Conservation (phyloP, 2,888 invertebrate genomes). For the Cataglyphis livida region DNA sequence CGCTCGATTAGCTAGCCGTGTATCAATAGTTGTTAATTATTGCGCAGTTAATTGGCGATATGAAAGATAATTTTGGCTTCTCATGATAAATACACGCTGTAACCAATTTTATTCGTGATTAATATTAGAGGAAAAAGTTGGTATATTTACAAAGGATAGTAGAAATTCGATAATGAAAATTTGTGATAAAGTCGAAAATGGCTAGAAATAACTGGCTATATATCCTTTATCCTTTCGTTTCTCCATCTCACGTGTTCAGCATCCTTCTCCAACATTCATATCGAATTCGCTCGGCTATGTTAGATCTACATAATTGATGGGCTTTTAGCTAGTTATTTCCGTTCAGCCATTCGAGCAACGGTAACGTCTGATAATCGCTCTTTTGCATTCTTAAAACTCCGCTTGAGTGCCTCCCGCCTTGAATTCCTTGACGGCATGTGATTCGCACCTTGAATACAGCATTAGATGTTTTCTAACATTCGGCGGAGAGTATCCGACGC, state of each 20-base stretch:
- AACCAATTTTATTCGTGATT: slow-evolving; percentile 6
- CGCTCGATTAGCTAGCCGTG: slow-evolving; percentile 37
- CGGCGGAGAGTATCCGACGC: slow-evolving; percentile 33
- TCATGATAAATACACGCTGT: background rate
- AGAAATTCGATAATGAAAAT: slow-evolving; percentile 20
- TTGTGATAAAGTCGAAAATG: slow-evolving; percentile 9
- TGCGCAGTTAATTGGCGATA: slow-evolving; percentile 37
- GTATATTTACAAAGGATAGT: background rate
- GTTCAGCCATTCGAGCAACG: slow-evolving; percentile 39
- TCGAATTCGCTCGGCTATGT: slow-evolving; percentile 57
- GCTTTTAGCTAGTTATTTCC: slow-evolving; percentile 53
- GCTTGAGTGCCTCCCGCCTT: slow-evolving; percentile 47
- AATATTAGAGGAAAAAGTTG: slow-evolving; percentile 8
- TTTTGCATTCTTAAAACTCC: slow-evolving; percentile 53
- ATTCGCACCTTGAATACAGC: slow-evolving; percentile 41
- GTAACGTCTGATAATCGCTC: slow-evolving; percentile 50
- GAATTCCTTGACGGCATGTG: slow-evolving; percentile 10
- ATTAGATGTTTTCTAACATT: slow-evolving; percentile 46
- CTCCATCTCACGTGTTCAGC: background rate
- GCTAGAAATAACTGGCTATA: background rate
- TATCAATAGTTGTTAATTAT: slow-evolving; percentile 48
- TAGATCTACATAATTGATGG: slow-evolving; percentile 67
- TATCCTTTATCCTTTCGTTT: background rate
- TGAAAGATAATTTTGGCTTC: slow-evolving; percentile 21
- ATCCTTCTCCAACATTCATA: slow-evolving; percentile 48